Conservation (phyloP, 2,797 vertebrate species). For the Chiroxiphia lanceolata region DNA sequence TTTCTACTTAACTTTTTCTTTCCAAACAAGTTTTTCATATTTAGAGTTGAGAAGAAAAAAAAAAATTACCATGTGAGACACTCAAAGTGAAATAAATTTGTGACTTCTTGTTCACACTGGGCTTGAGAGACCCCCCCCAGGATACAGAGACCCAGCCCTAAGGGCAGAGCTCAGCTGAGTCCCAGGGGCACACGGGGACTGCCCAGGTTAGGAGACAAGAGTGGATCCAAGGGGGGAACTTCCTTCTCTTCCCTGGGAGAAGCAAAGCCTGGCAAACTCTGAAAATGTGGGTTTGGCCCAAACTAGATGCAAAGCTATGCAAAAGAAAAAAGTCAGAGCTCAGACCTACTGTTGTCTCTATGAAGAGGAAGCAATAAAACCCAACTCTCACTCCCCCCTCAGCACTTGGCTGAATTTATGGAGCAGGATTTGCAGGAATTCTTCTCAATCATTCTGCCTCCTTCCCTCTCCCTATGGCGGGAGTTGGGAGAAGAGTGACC, state of each 20-base stretch:
- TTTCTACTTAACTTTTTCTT: background rate
- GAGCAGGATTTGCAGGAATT: background rate
- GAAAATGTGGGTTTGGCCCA: background rate
- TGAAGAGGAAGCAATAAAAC: background rate
- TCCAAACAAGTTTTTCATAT: background rate
- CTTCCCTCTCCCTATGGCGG: background rate
- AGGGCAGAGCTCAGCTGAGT: background rate
- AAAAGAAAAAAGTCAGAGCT: background rate
- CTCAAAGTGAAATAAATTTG: background rate
- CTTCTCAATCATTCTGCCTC: background rate
- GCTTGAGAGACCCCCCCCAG: background rate
- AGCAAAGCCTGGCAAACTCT: background rate
- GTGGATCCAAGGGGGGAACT: rapidly evolving
- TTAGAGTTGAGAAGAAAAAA: background rate
- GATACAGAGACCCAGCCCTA: background rate
- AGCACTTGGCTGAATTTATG: background rate
- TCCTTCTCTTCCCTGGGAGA: background rate
- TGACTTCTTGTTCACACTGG: background rate
- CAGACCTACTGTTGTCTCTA: background rate
- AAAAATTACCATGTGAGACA: background rate
- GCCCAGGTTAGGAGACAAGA: background rate
- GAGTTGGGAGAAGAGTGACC: background rate
- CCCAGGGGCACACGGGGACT: background rate
- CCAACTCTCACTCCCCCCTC: background rate
- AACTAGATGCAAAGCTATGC: background rate